Conservation (phyloP, 1,140 invertebrate species). For the Aphelenchoides besseyi region DNA sequence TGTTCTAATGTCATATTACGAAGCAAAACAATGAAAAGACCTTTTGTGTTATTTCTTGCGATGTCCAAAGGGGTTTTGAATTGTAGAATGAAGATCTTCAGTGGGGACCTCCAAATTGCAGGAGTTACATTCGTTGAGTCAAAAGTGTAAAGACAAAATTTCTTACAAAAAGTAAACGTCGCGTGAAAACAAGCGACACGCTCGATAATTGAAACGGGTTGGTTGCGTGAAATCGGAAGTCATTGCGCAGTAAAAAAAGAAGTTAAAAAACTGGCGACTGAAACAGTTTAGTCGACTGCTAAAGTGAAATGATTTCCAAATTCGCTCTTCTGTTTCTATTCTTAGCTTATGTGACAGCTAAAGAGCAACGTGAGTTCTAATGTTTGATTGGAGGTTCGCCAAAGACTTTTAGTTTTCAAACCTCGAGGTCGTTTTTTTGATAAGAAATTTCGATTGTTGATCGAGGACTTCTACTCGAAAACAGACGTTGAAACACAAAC, state of each 20-base stretch:
- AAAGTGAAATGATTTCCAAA: neutral
- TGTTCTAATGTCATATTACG: neutral
- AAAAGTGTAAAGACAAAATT: no score
- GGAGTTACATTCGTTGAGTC: no score
- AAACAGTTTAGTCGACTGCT: neutral
- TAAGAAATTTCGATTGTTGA: constrained; percentile 12
- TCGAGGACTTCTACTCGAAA: neutral
- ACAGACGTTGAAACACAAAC: constrained; percentile 1
- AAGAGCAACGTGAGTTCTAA: neutral
- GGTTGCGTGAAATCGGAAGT: neutral
- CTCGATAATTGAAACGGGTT: no score
- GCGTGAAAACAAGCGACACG: no score
- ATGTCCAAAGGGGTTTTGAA: no score
- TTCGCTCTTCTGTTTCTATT: neutral
- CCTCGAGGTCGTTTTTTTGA: constrained; percentile 5
- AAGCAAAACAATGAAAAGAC: neutral
- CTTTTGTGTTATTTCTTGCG: no score
- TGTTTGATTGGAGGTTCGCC: neutral
- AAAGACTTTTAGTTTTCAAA: constrained; percentile 2
- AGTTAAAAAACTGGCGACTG: neutral
- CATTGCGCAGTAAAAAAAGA: neutral
- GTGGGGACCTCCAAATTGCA: no score
- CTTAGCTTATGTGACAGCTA: neutral
- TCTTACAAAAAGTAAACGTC: no score
- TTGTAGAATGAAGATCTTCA: no score